Evolutionary conservation across 2,113 vertebrate genomes (phyloP).

Genomic region (Hypanus sabinus): DNA sequence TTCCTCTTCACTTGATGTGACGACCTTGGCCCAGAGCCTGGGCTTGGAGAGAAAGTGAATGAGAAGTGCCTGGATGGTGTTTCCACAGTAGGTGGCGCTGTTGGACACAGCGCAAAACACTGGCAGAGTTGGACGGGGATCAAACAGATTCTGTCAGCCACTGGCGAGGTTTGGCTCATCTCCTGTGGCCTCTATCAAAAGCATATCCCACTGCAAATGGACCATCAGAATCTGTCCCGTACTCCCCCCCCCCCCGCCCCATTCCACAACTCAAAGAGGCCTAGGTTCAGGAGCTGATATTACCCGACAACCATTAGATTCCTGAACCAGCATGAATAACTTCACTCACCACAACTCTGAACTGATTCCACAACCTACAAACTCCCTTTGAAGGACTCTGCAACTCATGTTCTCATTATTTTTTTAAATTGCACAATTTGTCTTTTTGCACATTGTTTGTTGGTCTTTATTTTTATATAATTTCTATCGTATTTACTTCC

Average conservation of each 20-base stretch:
- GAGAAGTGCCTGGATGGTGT: background rate
- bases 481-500: too few species aligned
- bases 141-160: background rate
- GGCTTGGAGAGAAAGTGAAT: background rate
- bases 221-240: background rate
- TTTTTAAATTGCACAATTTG: too few species aligned
- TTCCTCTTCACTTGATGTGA: constrained; percentile 3
- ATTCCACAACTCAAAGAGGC: background rate
- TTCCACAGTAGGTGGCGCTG: constrained; percentile 5
- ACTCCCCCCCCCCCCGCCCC: too few species aligned
- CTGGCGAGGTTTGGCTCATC: background rate
- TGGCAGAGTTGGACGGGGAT: background rate
- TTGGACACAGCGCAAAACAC: background rate
- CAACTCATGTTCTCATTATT: too few species aligned
- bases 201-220: background rate
- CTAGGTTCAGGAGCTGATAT: too few species aligned
- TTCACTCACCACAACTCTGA: too few species aligned
- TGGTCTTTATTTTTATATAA: too few species aligned
- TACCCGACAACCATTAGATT: too few species aligned
- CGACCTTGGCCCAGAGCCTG: background rate
- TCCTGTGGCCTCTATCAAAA: background rate
- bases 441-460: too few species aligned
- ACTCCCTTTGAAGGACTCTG: too few species aligned
- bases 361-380: too few species aligned
- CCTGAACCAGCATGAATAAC: too few species aligned